Base-by-base conservation (phyloP, 2,797 vertebrate species). In the Cyprinella venusta region DNA sequence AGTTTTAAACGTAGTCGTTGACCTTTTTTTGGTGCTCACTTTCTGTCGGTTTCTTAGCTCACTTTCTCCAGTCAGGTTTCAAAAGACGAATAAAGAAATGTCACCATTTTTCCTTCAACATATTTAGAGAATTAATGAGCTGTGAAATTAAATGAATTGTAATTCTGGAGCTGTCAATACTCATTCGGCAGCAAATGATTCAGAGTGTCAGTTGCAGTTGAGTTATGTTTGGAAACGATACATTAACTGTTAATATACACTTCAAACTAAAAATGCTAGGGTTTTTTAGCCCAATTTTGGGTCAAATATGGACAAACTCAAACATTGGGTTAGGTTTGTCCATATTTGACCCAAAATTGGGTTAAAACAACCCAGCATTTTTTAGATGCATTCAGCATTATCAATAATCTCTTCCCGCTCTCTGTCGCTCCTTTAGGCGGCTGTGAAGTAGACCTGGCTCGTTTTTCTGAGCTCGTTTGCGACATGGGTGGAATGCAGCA, bases 401-500 rank as follows among this genome's bases (percentile, higher is more conserved):
- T 3, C n/a, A 8, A 26, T 68, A 52, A 21, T n/a, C 36, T 75
- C 6, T 78, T 45, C 26, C 15, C 19, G 24, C 24, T 56, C 30
- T 38, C 21, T n/a, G 30, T 80, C n/a, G 1, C 4, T 18, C 40
- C 42, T 72, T 30, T 59, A 98, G 98, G 98, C 91, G 98, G 98
- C 93, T 99, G 98, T 12, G 98, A 99, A 95, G 95, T 99, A 86
- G 98, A 99, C 95, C 93, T 99, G 94, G 97, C 98, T 88, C 97
- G 97, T 89, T 99, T 99, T 93, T 98, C 98, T 90, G 98, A 98
- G 92, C 94, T 99, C 92, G 98, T 99, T 90, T 97, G 97, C 1
- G 98, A 99, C 94, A 99, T 99, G 98, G 98, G 98, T 16, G 98
- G 98, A 91, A 99, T 99, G 97, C 98, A 99, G 95, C 97, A 98